A percentile compares a stretch with the other conserved stretches of the same genome.
Evolutionary conservation across 2,888 invertebrate species (phyloP).

Genomic region (Drosophila crucigera): DNA sequence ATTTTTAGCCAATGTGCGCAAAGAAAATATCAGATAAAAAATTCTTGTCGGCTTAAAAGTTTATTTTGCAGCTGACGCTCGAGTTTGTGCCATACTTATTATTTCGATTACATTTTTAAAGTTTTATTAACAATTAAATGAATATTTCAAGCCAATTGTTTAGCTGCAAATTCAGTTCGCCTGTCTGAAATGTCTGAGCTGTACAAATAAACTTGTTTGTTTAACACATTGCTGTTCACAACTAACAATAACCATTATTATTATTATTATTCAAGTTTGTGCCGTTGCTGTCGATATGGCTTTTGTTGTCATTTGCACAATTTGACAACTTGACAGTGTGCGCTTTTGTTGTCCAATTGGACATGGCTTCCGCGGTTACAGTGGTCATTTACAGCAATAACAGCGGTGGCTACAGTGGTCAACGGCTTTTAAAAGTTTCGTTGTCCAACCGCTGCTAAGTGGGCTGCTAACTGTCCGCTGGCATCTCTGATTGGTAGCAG

Average conservation of each 20-base stretch:
- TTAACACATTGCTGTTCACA: constrained; percentile 27
- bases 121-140: background rate
- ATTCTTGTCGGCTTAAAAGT: constrained; percentile 9
- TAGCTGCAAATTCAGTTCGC: constrained; percentile 6
- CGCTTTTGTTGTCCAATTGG: constrained; percentile 52
- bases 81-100: background rate
- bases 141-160: constrained; percentile 8
- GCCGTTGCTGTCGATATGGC: constrained; percentile 16
- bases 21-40: constrained; percentile 16
- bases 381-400: constrained; percentile 18
- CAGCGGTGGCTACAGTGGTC: constrained; percentile 25
- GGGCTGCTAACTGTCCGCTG: constrained; percentile 12
- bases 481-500: constrained; percentile 17
- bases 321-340: constrained; percentile 60
- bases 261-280: constrained; percentile 27
- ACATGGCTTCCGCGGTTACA: constrained; percentile 65
- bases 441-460: constrained; percentile 24
- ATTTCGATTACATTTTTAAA: background rate
- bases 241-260: constrained; percentile 27
- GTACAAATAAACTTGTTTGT: constrained; percentile 40
- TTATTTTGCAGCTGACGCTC: constrained; percentile 4
- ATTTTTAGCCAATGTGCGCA: constrained; percentile 23
- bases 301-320: constrained; percentile 51
- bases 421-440: background rate
- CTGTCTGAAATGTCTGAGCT: constrained; percentile 13